Percentiles rank a stretch among this genome's conserved stretches.
Evolutionary conservation across 2,888 invertebrate genomes (phyloP).

Genomic region (Pachymerium ferrugineum): DNA sequence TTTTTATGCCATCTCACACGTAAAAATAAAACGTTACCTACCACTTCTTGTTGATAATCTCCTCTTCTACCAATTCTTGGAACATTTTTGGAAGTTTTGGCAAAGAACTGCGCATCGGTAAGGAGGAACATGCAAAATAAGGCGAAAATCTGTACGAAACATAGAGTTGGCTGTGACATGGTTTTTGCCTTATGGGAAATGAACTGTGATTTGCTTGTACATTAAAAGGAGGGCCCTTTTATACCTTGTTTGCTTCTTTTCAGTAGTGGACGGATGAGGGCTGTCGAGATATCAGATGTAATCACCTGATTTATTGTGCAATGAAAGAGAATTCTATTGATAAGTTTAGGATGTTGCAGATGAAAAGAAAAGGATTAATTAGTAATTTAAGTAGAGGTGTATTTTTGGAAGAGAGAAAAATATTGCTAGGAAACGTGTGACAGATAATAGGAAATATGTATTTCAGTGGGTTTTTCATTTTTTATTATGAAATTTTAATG

Average conservation of each 20-base stretch:
- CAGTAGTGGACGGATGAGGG: neutral
- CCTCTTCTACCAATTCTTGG: conserved; percentile 28
- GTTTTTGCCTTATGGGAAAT: neutral
- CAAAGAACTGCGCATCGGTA: conserved; percentile 25
- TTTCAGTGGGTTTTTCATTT: too few species aligned
- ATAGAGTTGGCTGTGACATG: neutral
- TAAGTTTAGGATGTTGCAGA: neutral
- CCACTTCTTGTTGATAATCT: conserved; percentile 16
- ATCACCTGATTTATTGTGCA: neutral
- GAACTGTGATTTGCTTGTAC: neutral
- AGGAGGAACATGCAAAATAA: neutral
- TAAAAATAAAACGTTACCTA: neutral
- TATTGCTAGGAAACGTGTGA: too few species aligned
- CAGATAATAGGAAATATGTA: too few species aligned
- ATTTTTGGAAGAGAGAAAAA: neutral
- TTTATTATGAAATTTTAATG: too few species aligned
- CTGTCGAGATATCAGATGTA: neutral
- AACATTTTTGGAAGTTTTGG: conserved; percentile 27
- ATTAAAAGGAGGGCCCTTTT: neutral
- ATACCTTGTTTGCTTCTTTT: neutral
- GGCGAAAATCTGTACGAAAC: neutral
- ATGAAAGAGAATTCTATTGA: neutral
- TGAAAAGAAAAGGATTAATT: neutral
- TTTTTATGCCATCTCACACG: neutral
- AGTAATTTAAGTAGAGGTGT: neutral